Base-by-base conservation (phyloP, 2,113 vertebrate genomes). In the Mustela nigripes region DNA sequence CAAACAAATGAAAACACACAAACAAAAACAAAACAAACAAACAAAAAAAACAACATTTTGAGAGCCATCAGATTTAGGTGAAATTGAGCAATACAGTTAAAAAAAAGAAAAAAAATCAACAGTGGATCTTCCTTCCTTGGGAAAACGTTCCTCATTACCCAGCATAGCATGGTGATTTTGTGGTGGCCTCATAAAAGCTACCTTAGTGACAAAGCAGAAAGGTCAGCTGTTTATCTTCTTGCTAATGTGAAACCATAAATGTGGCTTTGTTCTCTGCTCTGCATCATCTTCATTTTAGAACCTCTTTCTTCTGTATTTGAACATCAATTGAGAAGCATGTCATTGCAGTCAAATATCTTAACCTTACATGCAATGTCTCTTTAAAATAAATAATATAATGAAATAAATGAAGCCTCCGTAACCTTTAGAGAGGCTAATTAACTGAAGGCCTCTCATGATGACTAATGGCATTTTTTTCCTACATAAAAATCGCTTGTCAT, bases 351-450 rank as follows among this genome's bases (percentile, higher is more conserved):
- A 83, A 83, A n/a, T 86, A 93, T 63, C 42, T 92, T 78, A 86
- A 97, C 14, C 15, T 95, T 81, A 48, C 11, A 21, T 85, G 16
- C 2, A n/a, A 11, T 45, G 0, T 50, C 56, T 91, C 16, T 80
- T 86, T 73, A 96, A 88, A 81, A 69, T 80, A 84, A 86, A 14
- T 56, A 69, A 60, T 39, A 80, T 14, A 89, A 74, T 16, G 19
- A 36, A 80, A 89, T 15, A 91, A 82, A 78, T 19, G 58, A 92
- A 89, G n/a, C 0, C 10, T n/a, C 4, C 5, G 7, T 83, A 63
- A 83, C 33, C 56, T 97, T 97, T 94, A 33, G 39, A 83, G 89
- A 93, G 79, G 67, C 73, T 87, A n/a, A 74, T 71, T 78, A 89
- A 78, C 39, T 42, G 89, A 31, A 95, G 11, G 11, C 15, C 60